Base-by-base conservation (phyloP, 2,888 invertebrate genomes). In the Oligia strigilis region DNA sequence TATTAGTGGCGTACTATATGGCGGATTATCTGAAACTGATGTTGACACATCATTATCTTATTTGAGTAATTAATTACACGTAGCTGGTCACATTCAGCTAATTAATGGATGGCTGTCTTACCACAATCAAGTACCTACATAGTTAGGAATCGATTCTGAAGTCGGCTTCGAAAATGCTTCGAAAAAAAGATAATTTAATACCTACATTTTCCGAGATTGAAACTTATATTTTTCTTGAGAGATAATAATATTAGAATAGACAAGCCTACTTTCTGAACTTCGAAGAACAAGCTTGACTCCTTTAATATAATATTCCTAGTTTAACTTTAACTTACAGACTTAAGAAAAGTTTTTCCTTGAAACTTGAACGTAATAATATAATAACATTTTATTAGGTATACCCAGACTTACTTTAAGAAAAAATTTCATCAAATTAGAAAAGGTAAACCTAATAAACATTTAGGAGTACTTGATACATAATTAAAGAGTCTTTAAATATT, bases 231-330 rank as follows among this genome's bases (percentile, higher is more conserved):
- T 79, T 73, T 71, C 67, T 60, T 66, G 29, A 40, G 55, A 79
- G 46, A 81, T 81, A 72, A 77, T 77, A 77, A 69, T 79, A 75
- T 81, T 72, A 78, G 67, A 86, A 65, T 75, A 80, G 71, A 66
- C 55, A 80, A 81, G 80, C 83, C 77, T 85, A 85, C 83, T 85
- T 85, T 77, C 52, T 79, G 64, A 88, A 88, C 83, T 89, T 17
- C 52, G 36, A 64, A 73, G 85, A 82, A 80, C 58, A 82, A 87
- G 78, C 78, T 88, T 83, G 78, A 85, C 86, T 89, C 67, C 40
- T 81, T 46, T 86, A 89, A 89, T 89, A 88, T 70, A 88, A 89
- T 85, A 85, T 88, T 88, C 74, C 64, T 80, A 81, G 81, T 81
- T 87, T 77, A 85, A 88, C 83, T 89, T 85, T 60, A 85, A 81